These are phyloP conservation scores for Parnassius smintheus DNA, from an alignment of 2,888 invertebrate species.

Conservation along the genomic window DNA sequence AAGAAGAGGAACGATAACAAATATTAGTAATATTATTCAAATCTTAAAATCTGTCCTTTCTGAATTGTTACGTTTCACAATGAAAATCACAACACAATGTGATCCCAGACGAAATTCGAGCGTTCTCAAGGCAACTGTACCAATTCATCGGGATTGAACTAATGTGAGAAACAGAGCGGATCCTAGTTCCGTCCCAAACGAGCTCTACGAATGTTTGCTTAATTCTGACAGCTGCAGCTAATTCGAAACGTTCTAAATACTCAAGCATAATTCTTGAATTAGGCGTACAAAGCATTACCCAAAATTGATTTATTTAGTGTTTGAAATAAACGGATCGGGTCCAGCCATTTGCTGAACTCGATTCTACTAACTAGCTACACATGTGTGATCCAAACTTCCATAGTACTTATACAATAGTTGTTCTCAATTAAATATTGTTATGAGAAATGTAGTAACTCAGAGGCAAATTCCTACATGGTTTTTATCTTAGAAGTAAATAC, in stretches of 20 bases:
- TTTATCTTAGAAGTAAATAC: background rate
- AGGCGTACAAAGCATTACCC: constrained; percentile 28
- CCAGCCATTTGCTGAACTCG: constrained; percentile 15
- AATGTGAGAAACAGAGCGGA: constrained; percentile 66
- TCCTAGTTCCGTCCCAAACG: constrained; percentile 50
- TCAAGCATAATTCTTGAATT: constrained; percentile 31
- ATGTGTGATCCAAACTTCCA: background rate
- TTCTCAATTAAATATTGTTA: too few species aligned
- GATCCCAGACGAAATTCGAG: constrained; percentile 34
- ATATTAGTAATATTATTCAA: background rate
- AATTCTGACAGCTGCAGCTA: constrained; percentile 67
- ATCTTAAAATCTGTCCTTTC: background rate
- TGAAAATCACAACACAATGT: constrained; percentile 30
- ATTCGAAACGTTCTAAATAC: constrained; percentile 48
- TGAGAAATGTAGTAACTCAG: too few species aligned
- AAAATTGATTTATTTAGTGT: constrained; percentile 27
- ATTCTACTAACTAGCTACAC: constrained; percentile 13
- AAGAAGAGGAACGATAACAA: background rate
- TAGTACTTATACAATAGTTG: too few species aligned
- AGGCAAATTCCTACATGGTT: too few species aligned
- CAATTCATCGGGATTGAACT: constrained; percentile 65
- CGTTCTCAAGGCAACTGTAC: constrained; percentile 48
- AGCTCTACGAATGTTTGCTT: constrained; percentile 58
- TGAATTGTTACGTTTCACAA: constrained; percentile 24
- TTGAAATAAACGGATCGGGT: constrained; percentile 11